These are phyloP conservation scores for Hylia prasina DNA, from an alignment of 2,113 vertebrate genomes.

Conservation along the genomic window DNA sequence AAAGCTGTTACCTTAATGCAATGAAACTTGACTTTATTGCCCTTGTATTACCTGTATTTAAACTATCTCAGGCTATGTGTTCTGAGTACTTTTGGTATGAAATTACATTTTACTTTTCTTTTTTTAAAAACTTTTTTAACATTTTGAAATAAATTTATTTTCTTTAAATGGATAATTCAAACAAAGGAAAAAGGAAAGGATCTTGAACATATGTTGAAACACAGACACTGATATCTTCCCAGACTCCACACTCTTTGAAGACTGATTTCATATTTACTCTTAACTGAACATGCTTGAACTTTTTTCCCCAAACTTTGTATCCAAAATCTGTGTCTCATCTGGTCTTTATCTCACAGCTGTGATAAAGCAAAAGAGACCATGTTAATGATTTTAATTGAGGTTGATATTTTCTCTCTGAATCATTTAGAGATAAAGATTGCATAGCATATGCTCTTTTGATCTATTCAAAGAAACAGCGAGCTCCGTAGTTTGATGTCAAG, in stretches of 20 bases:
- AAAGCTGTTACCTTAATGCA: not conserved
- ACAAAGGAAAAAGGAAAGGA: not conserved
- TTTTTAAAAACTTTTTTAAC: too few relatives aligned
- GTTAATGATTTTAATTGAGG: slow-evolving; percentile 60
- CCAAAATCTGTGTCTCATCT: not conserved
- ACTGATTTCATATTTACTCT: not conserved
- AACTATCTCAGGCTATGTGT: not conserved
- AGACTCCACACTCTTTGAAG: not conserved
- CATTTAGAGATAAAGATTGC: slow-evolving; percentile 48
- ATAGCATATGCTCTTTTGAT: slow-evolving; percentile 29
- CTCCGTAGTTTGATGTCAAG: slow-evolving; percentile 30
- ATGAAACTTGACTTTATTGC: not conserved
- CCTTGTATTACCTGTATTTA: not conserved
- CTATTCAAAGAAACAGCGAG: slow-evolving; percentile 9
- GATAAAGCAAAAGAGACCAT: slow-evolving; percentile 14
- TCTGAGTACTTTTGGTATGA: not conserved
- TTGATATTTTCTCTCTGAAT: slow-evolving; percentile 41
- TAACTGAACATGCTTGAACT: not conserved
- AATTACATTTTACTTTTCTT: not conserved
- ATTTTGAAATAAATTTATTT: not conserved
- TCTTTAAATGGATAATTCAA: not conserved
- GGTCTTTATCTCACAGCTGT: slow-evolving; percentile 34
- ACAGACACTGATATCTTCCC: not conserved
- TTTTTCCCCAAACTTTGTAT: not conserved
- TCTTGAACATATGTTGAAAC: not conserved